These are phyloP conservation scores for Lineus longissimus DNA, from an alignment of 1,140 invertebrate species.

Conservation along the genomic window DNA sequence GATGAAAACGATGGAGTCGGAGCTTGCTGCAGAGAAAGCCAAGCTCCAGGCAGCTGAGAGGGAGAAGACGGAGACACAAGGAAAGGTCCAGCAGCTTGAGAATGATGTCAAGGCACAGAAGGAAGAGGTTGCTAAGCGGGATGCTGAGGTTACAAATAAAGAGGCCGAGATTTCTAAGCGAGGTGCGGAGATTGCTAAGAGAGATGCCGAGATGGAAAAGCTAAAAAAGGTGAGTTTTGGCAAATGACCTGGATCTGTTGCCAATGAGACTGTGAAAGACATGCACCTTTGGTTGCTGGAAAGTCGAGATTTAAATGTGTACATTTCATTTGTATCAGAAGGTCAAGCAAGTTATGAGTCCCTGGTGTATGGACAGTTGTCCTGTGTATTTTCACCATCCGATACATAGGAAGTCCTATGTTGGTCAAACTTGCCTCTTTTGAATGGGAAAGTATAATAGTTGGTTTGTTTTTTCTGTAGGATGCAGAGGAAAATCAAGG, in stretches of 20 bases:
- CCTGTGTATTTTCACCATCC: too few species aligned
- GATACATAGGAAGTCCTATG: too few species aligned
- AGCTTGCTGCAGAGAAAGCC: conserved; percentile 17
- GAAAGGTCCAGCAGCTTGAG: conserved; percentile 28
- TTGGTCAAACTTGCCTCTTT: too few species aligned
- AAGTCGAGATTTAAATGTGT: too few species aligned
- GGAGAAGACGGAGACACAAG: conserved; percentile 30
- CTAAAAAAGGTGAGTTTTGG: too few species aligned
- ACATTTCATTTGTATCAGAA: too few species aligned
- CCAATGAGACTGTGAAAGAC: too few species aligned
- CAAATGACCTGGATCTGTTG: too few species aligned
- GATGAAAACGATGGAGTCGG: conserved; percentile 17
- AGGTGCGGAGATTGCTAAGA: background rate
- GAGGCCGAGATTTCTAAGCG: background rate
- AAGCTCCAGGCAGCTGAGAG: conserved; percentile 22
- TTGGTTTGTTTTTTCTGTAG: conserved; percentile 54
- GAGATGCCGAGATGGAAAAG: background rate
- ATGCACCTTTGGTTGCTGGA: too few species aligned
- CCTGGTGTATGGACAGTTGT: too few species aligned
- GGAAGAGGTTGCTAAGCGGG: background rate
- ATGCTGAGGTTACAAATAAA: background rate
- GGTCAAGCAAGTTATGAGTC: too few species aligned
- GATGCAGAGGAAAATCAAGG: background rate
- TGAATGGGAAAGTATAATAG: too few species aligned
- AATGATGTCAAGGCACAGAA: background rate